Percentiles rank a stretch among this genome's conserved stretches.
These are phyloP conservation scores for Chymomyza procnemis DNA, from an alignment of 2,888 invertebrate genomes.

Conservation along the genomic window DNA sequence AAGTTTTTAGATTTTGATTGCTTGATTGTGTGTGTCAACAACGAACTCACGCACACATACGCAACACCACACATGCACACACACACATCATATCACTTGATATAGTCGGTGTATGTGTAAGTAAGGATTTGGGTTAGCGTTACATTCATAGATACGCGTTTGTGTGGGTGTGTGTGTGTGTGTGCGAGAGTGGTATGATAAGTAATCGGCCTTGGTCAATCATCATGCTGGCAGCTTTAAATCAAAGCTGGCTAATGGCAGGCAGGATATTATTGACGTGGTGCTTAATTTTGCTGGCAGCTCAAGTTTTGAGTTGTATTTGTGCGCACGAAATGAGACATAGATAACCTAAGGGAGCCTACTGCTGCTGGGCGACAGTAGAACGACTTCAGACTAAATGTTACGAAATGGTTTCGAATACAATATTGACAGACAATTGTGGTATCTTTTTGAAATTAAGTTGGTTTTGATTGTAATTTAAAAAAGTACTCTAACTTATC, in stretches of 20 bases:
- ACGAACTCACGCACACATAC: conserved; percentile 27
- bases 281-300: too few species aligned
- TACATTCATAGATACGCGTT: neutral
- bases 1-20: conserved; percentile 74
- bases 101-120: neutral
- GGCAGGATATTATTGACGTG: neutral
- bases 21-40: conserved; percentile 73
- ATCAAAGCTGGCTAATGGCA: neutral
- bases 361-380: too few species aligned
- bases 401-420: too few species aligned
- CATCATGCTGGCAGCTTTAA: neutral
- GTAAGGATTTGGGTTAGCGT: neutral
- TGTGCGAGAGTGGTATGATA: neutral
- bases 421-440: too few species aligned
- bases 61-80: conserved; percentile 20
- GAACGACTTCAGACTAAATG: too few species aligned
- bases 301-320: too few species aligned
- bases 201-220: neutral
- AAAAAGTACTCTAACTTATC: too few species aligned
- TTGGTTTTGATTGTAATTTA: too few species aligned
- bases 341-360: too few species aligned
- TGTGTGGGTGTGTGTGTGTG: neutral
- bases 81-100: conserved; percentile 7
- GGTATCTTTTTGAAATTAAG: too few species aligned
- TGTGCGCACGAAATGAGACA: too few species aligned